A percentile compares a stretch with the other conserved stretches of the same genome.
Evolutionary conservation across 2,113 vertebrate genomes (phyloP).

Genomic region (Micronycteris hirsuta): DNA sequence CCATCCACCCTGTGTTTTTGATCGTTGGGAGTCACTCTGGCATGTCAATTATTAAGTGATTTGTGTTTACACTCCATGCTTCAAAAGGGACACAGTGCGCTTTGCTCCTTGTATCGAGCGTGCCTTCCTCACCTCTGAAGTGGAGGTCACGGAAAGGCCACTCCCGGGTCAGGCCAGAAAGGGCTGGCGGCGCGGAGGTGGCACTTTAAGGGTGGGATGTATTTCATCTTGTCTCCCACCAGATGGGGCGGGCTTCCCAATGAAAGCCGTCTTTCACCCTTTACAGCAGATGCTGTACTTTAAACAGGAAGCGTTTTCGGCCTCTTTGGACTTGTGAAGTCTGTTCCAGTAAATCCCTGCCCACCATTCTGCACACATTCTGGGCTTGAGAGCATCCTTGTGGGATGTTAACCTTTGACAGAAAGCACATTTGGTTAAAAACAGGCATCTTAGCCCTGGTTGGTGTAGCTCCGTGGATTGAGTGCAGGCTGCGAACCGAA

Average conservation of each 20-base stretch:
- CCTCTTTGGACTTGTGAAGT: slow-evolving; percentile 28
- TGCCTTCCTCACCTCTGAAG: not conserved
- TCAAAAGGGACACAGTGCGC: not conserved
- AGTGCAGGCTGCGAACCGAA: too few relatives aligned
- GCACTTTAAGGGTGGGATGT: not conserved
- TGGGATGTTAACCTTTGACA: not conserved
- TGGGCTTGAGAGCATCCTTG: not conserved
- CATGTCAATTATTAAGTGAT: not conserved
- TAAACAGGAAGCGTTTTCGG: not conserved
- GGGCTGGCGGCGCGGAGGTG: rapidly evolving
- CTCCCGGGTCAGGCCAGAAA: not conserved
- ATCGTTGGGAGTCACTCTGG: not conserved
- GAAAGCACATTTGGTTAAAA: slow-evolving; percentile 16
- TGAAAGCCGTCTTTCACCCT: slow-evolving; percentile 7
- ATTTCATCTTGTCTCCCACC: slow-evolving; percentile 24
- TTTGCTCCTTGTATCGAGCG: not conserved
- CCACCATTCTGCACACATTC: not conserved
- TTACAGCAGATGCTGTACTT: slow-evolving; percentile 35
- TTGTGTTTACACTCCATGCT: not conserved
- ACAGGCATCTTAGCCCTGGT: not conserved
- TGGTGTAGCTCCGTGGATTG: too few relatives aligned
- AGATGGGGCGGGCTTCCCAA: slow-evolving; percentile 12
- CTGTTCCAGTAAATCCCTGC: not conserved
- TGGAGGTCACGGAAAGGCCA: not conserved
- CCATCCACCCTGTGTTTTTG: not conserved